Base-by-base conservation (phyloP, 2,888 invertebrate genomes). In the Acrobasis suavella region DNA sequence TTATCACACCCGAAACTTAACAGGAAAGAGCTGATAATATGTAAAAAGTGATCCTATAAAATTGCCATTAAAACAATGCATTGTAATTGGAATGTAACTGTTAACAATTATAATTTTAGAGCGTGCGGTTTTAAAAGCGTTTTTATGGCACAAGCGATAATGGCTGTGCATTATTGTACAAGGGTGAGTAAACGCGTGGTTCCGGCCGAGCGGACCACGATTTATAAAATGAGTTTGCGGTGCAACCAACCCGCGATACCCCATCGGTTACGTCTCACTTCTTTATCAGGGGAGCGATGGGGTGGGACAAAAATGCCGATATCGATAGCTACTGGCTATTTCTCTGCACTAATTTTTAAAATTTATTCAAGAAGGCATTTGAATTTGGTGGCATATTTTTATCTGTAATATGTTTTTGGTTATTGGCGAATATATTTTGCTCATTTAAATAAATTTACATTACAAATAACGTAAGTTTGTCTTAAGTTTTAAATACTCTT, bases 141-240 rank as follows among this genome's bases (percentile, higher is more conserved):
- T 74, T 76, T 75, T 75, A 72, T 66, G 68, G 72, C 74, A 73
- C 69, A 69, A 69, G 69, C 72, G 72, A 74, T 77, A 78, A 79
- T 75, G 78, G 75, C 76, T 77, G 78, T 81, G 77, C 77, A 80
- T 84, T 83, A 75, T 72, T 75, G 73, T 67, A 73, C 77, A 81
- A 80, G 87, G 87, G 89, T 83, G 87, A 81, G 80, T 80, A 83
- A 85, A 86, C 86, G 87, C 87, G 85, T 87, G 87, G 89, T 91
- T 91, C 91, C 91, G 91, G 87, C 74, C 85, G 86, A 86, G 74
- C 80, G 87, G 79, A 78, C 87, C 77, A 78, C 91, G 91, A 91
- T 91, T 91, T 91, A 91, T 88, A 90, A 91, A 91, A 91, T 90
- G 91, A 91, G 92, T 91, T 91, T 91, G 92, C 86, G 91, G 91